Evolutionary conservation across 2,113 vertebrate species (phyloP), one percentile per base, ranked within the genome.

Genomic region (Calyptomena viridis): DNA sequence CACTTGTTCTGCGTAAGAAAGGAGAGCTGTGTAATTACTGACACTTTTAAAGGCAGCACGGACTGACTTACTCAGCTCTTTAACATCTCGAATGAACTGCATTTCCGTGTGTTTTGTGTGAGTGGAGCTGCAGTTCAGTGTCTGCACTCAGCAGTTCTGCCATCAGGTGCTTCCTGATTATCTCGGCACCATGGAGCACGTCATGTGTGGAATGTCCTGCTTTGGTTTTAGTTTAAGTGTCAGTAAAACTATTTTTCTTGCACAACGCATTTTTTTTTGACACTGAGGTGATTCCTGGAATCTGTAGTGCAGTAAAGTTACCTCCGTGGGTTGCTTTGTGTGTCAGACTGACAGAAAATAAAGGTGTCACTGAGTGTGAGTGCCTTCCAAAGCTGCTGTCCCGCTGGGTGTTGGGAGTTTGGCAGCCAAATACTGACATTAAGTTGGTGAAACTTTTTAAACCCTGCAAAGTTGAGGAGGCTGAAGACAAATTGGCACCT

Each of bases 341-440:
- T 63, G 19, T 10, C 49, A 82, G 55, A 9, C 24, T 78, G 76
- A 11, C 56, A 55, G 59, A n/a, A 73, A 63, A 50, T 52, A 33
- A 30, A 62, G 40, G 1, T 64, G 37, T 53, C 18, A 3, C 12
- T 59, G 56, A 22, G 55, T 22, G 53, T 55, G 18, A n/a, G 55
- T n/a, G 33, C 33, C 55, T n/a, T 58, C 25, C 50, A 22, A 35
- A 64, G 6, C 40, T 78, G 28, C 24, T 18, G 8, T 33, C 1
- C 28, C 5, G n/a, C 12, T 56, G 67, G 2, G 21, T 35, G 23
- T 46, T 73, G 30, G 23, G 37, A 80, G 28, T 37, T 28, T 56
- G 1, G 30, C 17, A 14, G 8, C 63, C 64, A 8, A 22, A 22
- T 37, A 8, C 2, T 74, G 49, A 7, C 3, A 0, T 30, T 20